Evolutionary conservation across 2,888 invertebrate species (phyloP), one percentile per base, ranked within the genome.

Genomic region (Dyspetes luteomarginatus): DNA sequence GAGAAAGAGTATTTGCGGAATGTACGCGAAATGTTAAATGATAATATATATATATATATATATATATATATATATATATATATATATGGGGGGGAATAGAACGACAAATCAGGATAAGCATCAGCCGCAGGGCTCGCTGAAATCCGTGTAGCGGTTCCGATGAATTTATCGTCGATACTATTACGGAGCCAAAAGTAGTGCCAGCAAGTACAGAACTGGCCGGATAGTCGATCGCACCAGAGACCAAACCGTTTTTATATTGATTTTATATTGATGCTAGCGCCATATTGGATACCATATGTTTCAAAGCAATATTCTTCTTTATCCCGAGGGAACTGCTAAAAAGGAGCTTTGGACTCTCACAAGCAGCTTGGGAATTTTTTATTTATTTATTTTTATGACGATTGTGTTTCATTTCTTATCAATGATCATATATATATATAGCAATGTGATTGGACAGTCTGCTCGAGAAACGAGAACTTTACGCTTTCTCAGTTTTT

Each of bases 61-160:
- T n/a, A n/a, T n/a, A n/a, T n/a, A n/a, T n/a, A n/a, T n/a, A n/a
- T n/a, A n/a, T n/a, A n/a, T n/a, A n/a, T n/a, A n/a, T n/a, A 36
- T 36, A 36, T 50, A 7, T 19, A 5, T 36, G 15, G 15, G 15
- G n/a, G 30, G 36, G 26, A 3, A n/a, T 19, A n/a, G n/a, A 68
- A 55, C 68, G 68, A 68, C 55, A 68, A 68, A 68, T 68, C 68
- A 52, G 67, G 52, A 67, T 67, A 52, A 68, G 55, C 50, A 68
- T 68, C 55, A 26, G 55, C 17, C 55, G 55, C 68, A 68, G 52
- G 56, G 26, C n/a, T 28, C 45, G 19, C 69, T 41, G 56, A 69
- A 69, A 56, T 69, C 45, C 45, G 69, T 56, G 26, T 7, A 45
- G 43, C 56, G 26, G 45, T 15, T 43, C 7, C 56, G 56, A 56